Percentiles rank a stretch among this genome's conserved stretches.
Conservation (phyloP, 2,888 invertebrate species). For the Cataglyphis cursor region DNA sequence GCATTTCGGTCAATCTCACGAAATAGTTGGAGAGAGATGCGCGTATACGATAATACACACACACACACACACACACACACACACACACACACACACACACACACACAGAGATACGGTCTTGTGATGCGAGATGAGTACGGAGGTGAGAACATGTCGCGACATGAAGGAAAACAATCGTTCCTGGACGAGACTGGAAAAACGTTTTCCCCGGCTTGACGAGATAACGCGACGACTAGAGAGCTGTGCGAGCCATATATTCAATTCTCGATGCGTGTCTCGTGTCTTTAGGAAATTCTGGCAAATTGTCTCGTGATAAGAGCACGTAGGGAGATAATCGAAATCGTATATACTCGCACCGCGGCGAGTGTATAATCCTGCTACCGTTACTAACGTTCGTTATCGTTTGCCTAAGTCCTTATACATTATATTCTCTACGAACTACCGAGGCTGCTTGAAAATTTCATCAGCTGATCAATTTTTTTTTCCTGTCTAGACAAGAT, state of each 20-base stretch:
- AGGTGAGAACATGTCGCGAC: slow-evolving; percentile 30
- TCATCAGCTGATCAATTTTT: slow-evolving; percentile 13
- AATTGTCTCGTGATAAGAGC: slow-evolving; percentile 55
- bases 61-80: too few relatives aligned
- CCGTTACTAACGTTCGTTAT: slow-evolving; percentile 27
- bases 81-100: too few relatives aligned
- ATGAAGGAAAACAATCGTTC: slow-evolving; percentile 36
- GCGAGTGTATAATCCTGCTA: slow-evolving; percentile 36
- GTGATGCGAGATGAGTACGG: background rate
- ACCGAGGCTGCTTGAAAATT: slow-evolving; percentile 8
- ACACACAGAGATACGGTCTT: too few relatives aligned
- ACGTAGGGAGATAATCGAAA: slow-evolving; percentile 56
- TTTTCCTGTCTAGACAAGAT: background rate
- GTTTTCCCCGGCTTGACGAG: slow-evolving; percentile 17
- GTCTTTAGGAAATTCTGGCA: slow-evolving; percentile 54
- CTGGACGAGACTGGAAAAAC: slow-evolving; percentile 31
- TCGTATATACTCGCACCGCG: slow-evolving; percentile 50
- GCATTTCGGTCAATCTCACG: slow-evolving; percentile 43
- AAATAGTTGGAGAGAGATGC: slow-evolving; percentile 23
- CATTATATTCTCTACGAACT: too few relatives aligned
- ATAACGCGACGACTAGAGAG: slow-evolving; percentile 39
- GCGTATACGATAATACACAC: background rate
- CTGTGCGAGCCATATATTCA: slow-evolving; percentile 8
- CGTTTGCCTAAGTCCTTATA: slow-evolving; percentile 36
- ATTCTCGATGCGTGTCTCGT: slow-evolving; percentile 48